Percentiles rank a stretch among this genome's conserved stretches.
phyloP scores from a whole-genome alignment of 92 coral and sea anemone species.

The Epizoanthus rinbou region DNA sequence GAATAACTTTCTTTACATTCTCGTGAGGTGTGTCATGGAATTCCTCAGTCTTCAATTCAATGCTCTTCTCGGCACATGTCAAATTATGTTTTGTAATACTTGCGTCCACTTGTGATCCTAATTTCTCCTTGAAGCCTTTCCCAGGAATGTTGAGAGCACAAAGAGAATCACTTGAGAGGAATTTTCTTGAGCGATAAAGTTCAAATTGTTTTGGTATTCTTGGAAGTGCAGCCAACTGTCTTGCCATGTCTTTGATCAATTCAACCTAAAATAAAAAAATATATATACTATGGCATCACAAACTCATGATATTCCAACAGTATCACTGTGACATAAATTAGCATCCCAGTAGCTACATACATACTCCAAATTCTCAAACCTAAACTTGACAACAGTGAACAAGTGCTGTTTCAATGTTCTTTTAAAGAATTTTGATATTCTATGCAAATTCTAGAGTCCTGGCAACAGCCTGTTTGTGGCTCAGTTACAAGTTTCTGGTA shows the following conservation, averaged over 20 bases:
- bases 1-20: slow-evolving; percentile 3
- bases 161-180: slow-evolving; percentile 62
- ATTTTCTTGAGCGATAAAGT: slow-evolving; percentile 73
- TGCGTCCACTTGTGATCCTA: neutral
- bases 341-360: too few relatives aligned
- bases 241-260: slow-evolving; percentile 94
- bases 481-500: too few relatives aligned
- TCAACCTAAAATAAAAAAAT: slow-evolving; percentile 60
- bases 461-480: too few relatives aligned
- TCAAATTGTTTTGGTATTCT: slow-evolving; percentile 76
- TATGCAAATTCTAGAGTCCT: too few relatives aligned
- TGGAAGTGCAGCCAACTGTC: slow-evolving; percentile 97
- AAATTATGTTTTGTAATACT: neutral
- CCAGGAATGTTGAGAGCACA: slow-evolving; percentile 33
- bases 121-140: slow-evolving; percentile 48
- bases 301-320: neutral
- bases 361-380: too few relatives aligned
- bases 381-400: too few relatives aligned
- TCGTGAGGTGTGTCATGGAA: neutral
- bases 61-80: slow-evolving; percentile 11
- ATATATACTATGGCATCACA: neutral
- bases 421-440: too few relatives aligned
- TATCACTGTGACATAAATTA: too few relatives aligned
- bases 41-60: slow-evolving; percentile 21
- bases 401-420: too few relatives aligned